Conservation (phyloP, 2,888 invertebrate species). For the Stenchaetothrips biformis region DNA sequence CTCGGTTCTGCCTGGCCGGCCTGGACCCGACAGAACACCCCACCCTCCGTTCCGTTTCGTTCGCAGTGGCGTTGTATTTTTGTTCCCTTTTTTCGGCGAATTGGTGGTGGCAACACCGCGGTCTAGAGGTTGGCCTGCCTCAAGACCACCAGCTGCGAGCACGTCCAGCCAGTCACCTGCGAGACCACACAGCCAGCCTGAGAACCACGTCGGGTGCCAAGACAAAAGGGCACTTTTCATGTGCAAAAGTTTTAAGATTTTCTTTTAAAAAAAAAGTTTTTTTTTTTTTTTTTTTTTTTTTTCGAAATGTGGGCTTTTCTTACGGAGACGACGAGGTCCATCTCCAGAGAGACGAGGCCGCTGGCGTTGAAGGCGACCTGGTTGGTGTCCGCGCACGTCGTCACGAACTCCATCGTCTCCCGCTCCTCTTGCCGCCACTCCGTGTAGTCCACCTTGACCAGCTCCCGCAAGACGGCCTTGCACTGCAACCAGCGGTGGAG, state of each 20-base stretch:
- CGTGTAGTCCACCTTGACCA: neutral
- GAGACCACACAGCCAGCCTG: neutral
- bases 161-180: conserved; percentile 1
- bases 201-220: neutral
- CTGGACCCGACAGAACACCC: too few species aligned
- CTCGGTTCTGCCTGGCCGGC: too few species aligned
- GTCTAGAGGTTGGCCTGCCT: neutral
- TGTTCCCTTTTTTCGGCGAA: neutral
- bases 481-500: too few species aligned
- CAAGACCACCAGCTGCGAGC: conserved; percentile 2
- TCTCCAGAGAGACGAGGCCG: neutral
- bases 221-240: too few species aligned
- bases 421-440: neutral
- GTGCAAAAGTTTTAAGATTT: too few species aligned
- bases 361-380: neutral
- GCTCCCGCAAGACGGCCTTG: neutral
- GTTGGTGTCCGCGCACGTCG: neutral
- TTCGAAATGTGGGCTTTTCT: neutral
- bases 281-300: too few species aligned
- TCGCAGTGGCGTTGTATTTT: too few species aligned
- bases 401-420: neutral
- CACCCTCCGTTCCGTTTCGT: too few species aligned
- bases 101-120: neutral
- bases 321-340: neutral
- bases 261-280: too few species aligned